phyloP scores from a whole-genome alignment of 2,797 vertebrate genomes.

The Mionectes olivaceus region DNA sequence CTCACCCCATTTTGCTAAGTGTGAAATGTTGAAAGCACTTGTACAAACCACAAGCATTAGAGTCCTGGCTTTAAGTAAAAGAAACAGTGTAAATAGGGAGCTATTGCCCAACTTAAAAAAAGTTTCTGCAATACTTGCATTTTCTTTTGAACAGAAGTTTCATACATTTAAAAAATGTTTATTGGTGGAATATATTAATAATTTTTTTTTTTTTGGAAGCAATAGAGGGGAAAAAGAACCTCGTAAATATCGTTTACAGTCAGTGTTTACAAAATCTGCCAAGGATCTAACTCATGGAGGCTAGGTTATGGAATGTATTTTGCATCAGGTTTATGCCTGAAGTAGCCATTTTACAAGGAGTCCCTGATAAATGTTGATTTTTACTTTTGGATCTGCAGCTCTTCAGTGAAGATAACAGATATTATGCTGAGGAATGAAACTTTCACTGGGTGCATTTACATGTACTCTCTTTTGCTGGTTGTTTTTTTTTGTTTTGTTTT shows the following conservation, averaged over 20 bases:
- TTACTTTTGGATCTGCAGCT: background rate
- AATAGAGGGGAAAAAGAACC: background rate
- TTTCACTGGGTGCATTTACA: background rate
- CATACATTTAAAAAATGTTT: slow-evolving; percentile 12
- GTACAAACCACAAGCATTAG: slow-evolving; percentile 41
- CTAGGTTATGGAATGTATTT: slow-evolving; percentile 48
- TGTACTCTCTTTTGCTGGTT: background rate
- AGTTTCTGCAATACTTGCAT: background rate
- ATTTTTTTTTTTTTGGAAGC: background rate
- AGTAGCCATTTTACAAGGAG: background rate
- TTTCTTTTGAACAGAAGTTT: slow-evolving; percentile 55
- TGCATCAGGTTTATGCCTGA: background rate
- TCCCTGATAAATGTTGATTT: background rate
- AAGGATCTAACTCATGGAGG: slow-evolving; percentile 44
- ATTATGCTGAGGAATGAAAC: background rate
- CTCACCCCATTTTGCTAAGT: slow-evolving; percentile 36
- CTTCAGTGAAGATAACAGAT: background rate
- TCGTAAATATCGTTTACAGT: slow-evolving; percentile 46
- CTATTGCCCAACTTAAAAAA: slow-evolving; percentile 3
- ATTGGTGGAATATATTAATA: background rate
- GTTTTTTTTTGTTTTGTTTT: too few relatives aligned
- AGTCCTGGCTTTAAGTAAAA: slow-evolving; percentile 38
- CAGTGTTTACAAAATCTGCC: slow-evolving; percentile 68
- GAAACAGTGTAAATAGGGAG: background rate
- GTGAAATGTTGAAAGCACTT: slow-evolving; percentile 36